Evolutionary conservation across 2,888 invertebrate genomes (phyloP).

Genomic region (Apeira syringaria): DNA sequence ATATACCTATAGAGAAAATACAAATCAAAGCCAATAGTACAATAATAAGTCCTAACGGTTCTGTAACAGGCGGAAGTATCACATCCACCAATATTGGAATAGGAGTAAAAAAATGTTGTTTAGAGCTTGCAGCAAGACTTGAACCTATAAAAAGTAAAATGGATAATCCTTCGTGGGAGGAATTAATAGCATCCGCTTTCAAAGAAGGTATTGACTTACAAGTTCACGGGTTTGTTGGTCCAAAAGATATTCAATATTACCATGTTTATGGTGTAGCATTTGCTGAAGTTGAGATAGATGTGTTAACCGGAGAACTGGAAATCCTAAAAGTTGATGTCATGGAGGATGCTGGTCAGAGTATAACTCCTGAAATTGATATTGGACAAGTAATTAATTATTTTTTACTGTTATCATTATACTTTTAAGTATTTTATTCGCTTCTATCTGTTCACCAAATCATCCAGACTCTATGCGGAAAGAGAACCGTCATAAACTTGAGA

Average conservation of each 20-base stretch:
- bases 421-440: too few relatives aligned
- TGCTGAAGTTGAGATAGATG: conserved; percentile 88
- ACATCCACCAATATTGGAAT: conserved; percentile 45
- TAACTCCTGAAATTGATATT: conserved; percentile 86
- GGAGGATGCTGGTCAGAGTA: conserved; percentile 86
- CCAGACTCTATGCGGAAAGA: too few relatives aligned
- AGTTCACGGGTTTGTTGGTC: conserved; percentile 38
- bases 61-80: conserved; percentile 86
- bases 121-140: conserved; percentile 33
- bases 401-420: too few relatives aligned
- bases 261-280: conserved; percentile 80
- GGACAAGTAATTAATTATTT: conserved; percentile 87
- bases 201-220: conserved; percentile 51
- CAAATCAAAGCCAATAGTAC: conserved; percentile 85
- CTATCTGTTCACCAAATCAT: too few relatives aligned
- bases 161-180: conserved; percentile 68
- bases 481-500: too few relatives aligned
- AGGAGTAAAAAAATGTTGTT: conserved; percentile 37
- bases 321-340: conserved; percentile 84
- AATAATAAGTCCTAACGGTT: conserved; percentile 84
- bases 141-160: conserved; percentile 33
- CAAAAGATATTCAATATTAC: conserved; percentile 34
- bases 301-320: conserved; percentile 87
- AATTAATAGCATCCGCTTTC: conserved; percentile 73
- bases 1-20: conserved; percentile 85